Base-by-base conservation (phyloP, 2,113 vertebrate species). In the Symphodus melops region DNA sequence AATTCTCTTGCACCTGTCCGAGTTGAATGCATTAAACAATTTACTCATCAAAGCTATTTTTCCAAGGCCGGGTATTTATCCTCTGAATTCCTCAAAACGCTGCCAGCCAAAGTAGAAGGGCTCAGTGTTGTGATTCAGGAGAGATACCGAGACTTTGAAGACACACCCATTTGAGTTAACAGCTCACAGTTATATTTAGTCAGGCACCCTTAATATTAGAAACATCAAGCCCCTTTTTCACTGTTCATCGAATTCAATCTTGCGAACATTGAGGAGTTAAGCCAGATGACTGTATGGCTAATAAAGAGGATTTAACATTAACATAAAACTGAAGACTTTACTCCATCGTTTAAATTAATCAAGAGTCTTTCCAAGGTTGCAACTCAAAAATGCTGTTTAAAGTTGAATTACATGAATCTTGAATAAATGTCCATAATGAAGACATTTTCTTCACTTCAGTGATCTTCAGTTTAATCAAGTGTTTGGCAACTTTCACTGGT, bases 151-250 rank as follows among this genome's bases (percentile, higher is more conserved):
- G 25, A 28, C 10, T 53, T 69, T n/a, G 46, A 8, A 55, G 72
- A 69, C 79, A 68, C 82, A 79, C 68, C 77, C 75, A 67, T 77
- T 14, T 33, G 28, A 37, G 1, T 10, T 9, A 8, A 42, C 1
- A 54, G 58, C 56, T 37, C n/a, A 3, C 33, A 52, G 71, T 28
- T 4, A 65, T 25, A 11, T 77, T 72, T 68, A 25, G 73, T 53
- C 70, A 3, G 42, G 54, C 14, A 51, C 21, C 36, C 28, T 53
- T 9, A 58, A 59, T 48, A 56, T 41, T 8, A 42, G 56, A 51
- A 52, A 71, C 33, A 33, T 49, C 36, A 51, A 55, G 53, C 28
- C 28, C 4, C 3, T 33, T 33, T 33, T 33, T 33, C 28, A 33
- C 28, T 33, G 4, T 28, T 6, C 0, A 13, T 10, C 37, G 28